A percentile compares a stretch with the other conserved stretches of the same genome.
phyloP scores from a whole-genome alignment of 2,797 vertebrate genomes.

The Myripristis jacobus region DNA sequence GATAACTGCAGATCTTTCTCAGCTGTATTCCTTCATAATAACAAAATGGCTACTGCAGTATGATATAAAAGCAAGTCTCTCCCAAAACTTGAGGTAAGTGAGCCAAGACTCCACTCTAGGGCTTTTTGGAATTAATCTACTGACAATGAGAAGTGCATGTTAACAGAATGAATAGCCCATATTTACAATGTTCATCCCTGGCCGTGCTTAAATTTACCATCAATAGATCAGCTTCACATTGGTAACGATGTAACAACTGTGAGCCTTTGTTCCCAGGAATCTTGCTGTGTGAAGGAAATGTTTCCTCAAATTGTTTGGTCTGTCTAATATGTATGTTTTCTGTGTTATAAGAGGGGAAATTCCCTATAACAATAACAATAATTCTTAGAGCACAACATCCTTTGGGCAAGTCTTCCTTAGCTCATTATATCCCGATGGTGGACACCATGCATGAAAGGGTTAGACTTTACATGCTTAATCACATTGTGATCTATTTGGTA shows the following conservation, averaged over 20 bases:
- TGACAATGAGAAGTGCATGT: conserved; percentile 35
- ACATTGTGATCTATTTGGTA: too few relatives aligned
- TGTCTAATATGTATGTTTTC: too few relatives aligned
- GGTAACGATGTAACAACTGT: conserved; percentile 17
- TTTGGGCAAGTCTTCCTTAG: too few relatives aligned
- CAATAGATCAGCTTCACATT: background rate
- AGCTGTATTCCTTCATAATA: background rate
- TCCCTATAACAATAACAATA: too few relatives aligned
- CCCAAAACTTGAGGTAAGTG: conserved; percentile 4
- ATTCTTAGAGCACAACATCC: too few relatives aligned
- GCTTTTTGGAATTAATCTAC: conserved; percentile 9
- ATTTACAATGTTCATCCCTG: conserved; percentile 3
- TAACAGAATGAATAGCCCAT: conserved; percentile 10
- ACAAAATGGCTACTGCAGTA: background rate
- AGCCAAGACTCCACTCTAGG: conserved; percentile 11
- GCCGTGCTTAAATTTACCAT: conserved; percentile 12
- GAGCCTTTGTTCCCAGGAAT: background rate
- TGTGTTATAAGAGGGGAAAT: too few relatives aligned
- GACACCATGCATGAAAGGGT: too few relatives aligned
- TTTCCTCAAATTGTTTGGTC: too few relatives aligned
- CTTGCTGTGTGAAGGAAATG: background rate
- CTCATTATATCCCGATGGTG: too few relatives aligned
- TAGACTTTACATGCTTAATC: too few relatives aligned
- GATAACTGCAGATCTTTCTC: background rate
- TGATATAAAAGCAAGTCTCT: conserved; percentile 15